phyloP scores from a whole-genome alignment of 2,888 invertebrate genomes.

The Drosophila formosana region DNA sequence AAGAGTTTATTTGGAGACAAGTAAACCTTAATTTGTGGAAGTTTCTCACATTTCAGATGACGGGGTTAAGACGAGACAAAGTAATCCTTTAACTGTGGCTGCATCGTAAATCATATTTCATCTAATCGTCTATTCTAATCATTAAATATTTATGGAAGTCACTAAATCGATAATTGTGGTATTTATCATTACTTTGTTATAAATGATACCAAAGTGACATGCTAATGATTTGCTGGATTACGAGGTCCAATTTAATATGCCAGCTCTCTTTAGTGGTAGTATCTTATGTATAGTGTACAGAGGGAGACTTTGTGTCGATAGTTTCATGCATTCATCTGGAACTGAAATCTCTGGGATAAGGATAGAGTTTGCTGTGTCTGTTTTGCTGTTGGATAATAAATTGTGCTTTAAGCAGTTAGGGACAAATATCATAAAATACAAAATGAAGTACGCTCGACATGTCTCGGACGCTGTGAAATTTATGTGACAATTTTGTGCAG shows the following conservation, averaged over 20 bases:
- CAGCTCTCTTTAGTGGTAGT: neutral
- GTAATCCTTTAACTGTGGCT: slow-evolving; percentile 3
- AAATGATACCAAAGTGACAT: neutral
- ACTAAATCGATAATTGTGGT: neutral
- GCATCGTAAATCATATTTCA: slow-evolving; percentile 33
- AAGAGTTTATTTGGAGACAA: slow-evolving; percentile 11
- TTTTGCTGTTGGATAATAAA: slow-evolving; percentile 52
- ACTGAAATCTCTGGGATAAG: neutral
- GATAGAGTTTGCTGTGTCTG: slow-evolving; percentile 2
- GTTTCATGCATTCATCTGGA: slow-evolving; percentile 3
- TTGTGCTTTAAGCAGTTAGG: slow-evolving; percentile 70
- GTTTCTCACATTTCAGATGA: slow-evolving; percentile 21
- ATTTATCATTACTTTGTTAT: neutral
- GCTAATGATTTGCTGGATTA: neutral
- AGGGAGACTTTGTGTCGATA: neutral
- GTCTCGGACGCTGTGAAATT: slow-evolving; percentile 73
- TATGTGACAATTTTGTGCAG: slow-evolving; percentile 78
- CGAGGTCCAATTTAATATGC: neutral
- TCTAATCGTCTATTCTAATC: neutral
- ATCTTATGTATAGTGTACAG: neutral
- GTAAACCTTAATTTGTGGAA: slow-evolving; percentile 22
- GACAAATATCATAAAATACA: slow-evolving; percentile 78
- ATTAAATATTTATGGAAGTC: neutral
- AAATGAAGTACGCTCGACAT: slow-evolving; percentile 80
- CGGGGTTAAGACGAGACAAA: slow-evolving; percentile 18